These are phyloP conservation scores for Oryzias woworae DNA, from an alignment of 2,113 vertebrate species.

Conservation along the genomic window DNA sequence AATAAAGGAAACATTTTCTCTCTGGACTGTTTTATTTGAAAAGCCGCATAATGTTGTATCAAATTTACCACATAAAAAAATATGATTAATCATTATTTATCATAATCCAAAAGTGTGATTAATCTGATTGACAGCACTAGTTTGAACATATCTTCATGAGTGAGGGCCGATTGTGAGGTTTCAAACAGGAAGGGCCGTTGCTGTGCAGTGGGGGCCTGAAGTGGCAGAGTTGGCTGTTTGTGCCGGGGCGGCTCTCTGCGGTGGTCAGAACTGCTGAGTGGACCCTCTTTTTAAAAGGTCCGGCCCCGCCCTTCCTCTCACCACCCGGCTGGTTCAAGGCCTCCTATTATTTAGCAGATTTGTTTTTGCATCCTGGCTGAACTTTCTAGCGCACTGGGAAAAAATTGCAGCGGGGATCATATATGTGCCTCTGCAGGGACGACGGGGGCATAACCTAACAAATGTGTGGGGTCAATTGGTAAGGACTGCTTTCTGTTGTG, in stretches of 20 bases:
- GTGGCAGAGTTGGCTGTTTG: slow-evolving; percentile 58
- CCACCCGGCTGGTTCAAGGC: slow-evolving; percentile 46
- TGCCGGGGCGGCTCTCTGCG: slow-evolving; percentile 36
- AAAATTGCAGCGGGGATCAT: slow-evolving; percentile 64
- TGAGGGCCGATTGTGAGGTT: too few species aligned
- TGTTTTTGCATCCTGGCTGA: slow-evolving; percentile 75
- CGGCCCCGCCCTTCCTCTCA: slow-evolving; percentile 1
- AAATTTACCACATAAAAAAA: too few species aligned
- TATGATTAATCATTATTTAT: too few species aligned
- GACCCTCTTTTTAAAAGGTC: slow-evolving; percentile 64
- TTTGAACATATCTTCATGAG: too few species aligned
- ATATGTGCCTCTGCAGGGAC: slow-evolving; percentile 72
- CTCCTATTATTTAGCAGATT: slow-evolving; percentile 71
- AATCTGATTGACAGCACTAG: too few species aligned
- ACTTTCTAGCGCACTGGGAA: slow-evolving; percentile 73
- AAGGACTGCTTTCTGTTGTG: slow-evolving; percentile 62
- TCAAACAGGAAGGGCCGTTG: too few species aligned
- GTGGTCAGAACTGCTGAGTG: slow-evolving; percentile 80
- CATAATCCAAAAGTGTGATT: too few species aligned
- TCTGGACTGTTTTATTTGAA: too few species aligned
- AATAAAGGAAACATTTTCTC: too few species aligned
- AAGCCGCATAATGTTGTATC: too few species aligned
- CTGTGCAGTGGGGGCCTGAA: too few species aligned
- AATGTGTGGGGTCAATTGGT: slow-evolving; percentile 85
- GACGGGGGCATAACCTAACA: slow-evolving; percentile 77